Evolutionary conservation across 1,140 invertebrate species (phyloP).

Genomic region (Planococcus citri): DNA sequence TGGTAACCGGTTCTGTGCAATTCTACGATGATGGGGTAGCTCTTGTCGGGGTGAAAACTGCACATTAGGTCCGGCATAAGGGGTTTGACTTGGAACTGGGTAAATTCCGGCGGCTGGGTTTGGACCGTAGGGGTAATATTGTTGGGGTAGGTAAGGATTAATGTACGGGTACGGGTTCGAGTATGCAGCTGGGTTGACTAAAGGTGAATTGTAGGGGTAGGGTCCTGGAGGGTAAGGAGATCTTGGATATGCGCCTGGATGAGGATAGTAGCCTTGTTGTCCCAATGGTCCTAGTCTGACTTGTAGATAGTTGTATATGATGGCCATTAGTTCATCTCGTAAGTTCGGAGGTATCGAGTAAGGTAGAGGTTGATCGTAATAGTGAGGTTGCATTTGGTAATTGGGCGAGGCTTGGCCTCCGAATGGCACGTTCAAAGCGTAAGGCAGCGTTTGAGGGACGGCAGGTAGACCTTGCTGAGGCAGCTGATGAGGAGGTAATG

Average conservation of each 20-base stretch:
- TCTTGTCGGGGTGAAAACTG: constrained; percentile 22
- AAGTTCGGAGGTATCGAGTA: constrained; percentile 18
- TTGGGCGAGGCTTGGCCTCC: background rate
- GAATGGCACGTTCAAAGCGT: background rate
- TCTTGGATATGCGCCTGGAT: constrained; percentile 24
- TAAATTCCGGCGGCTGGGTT: background rate
- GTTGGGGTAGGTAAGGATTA: background rate
- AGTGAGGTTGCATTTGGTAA: constrained; percentile 15
- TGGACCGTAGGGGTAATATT: background rate
- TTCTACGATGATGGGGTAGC: background rate
- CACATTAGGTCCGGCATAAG: background rate
- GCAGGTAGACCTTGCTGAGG: background rate
- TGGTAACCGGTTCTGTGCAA: background rate
- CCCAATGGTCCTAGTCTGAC: constrained; percentile 30
- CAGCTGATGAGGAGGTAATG: too few relatives aligned
- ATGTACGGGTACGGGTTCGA: constrained; percentile 1
- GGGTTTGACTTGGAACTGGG: background rate
- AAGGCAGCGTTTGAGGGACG: background rate
- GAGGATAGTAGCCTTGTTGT: constrained; percentile 31
- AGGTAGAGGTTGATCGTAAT: constrained; percentile 12
- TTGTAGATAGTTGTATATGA: constrained; percentile 29
- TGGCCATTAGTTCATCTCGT: constrained; percentile 31
- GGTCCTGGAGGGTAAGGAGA: constrained; percentile 29
- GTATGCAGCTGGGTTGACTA: background rate
- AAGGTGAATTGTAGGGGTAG: background rate